Conservation (phyloP, 2,888 invertebrate species). For the Aporophyla lueneburgensis region DNA sequence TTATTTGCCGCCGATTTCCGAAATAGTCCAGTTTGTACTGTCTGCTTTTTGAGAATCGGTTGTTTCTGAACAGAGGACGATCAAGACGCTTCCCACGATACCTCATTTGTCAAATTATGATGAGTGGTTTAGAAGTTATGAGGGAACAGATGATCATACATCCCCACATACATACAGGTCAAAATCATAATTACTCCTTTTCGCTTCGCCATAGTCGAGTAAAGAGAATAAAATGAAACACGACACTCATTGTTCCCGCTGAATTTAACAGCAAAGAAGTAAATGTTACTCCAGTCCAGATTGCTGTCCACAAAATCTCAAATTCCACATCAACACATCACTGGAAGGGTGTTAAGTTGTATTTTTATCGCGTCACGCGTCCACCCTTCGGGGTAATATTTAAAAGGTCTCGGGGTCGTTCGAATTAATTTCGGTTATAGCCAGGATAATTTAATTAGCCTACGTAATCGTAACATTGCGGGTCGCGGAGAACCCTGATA, state of each 20-base stretch:
- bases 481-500: slow-evolving; percentile 71
- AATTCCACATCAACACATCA: slow-evolving; percentile 51
- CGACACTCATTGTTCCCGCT: neutral
- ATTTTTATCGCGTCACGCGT: slow-evolving; percentile 75
- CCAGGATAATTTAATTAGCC: slow-evolving; percentile 84
- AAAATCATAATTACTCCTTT: too few relatives aligned
- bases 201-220: too few relatives aligned
- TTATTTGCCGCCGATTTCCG: too few relatives aligned
- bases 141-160: too few relatives aligned
- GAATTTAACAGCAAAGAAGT: slow-evolving; percentile 5
- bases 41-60: too few relatives aligned
- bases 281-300: slow-evolving; percentile 18
- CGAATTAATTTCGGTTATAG: slow-evolving; percentile 83
- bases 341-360: slow-evolving; percentile 65
- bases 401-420: slow-evolving; percentile 79
- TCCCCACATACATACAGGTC: too few relatives aligned
- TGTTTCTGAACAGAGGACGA: too few relatives aligned
- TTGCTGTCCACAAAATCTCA: slow-evolving; percentile 32
- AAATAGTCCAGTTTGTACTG: too few relatives aligned
- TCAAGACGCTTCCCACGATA: too few relatives aligned
- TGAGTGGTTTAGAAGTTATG: too few relatives aligned
- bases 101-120: too few relatives aligned
- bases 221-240: neutral
- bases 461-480: slow-evolving; percentile 71
- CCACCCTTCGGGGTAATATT: slow-evolving; percentile 74